phyloP scores from a whole-genome alignment of 2,888 invertebrate genomes.

The Sepiola atlantica region DNA sequence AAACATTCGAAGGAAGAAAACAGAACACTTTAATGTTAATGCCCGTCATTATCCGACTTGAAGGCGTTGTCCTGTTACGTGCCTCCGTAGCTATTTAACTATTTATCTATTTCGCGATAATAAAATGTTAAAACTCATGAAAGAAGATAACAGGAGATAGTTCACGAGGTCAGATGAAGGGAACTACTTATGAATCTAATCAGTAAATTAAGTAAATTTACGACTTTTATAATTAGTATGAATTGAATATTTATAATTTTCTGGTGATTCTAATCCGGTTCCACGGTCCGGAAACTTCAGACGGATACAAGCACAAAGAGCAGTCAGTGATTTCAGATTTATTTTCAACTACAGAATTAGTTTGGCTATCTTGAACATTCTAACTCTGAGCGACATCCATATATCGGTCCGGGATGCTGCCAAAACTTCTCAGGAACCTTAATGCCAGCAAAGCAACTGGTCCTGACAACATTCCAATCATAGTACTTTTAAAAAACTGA shows the following conservation, averaged over 20 bases:
- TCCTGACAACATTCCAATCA: no score
- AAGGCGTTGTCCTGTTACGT: background rate
- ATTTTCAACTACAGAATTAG: background rate
- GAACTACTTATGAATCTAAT: background rate
- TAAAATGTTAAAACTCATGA: background rate
- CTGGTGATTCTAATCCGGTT: background rate
- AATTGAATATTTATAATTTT: background rate
- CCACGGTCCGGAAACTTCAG: background rate
- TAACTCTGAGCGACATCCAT: no score
- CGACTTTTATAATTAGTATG: background rate
- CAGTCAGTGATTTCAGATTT: background rate
- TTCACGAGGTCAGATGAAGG: background rate
- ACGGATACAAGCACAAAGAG: no score
- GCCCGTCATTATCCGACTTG: background rate
- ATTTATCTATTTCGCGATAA: background rate
- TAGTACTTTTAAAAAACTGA: no score
- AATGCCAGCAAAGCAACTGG: no score
- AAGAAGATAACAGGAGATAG: background rate
- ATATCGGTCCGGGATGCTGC: no score
- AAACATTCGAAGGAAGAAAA: slow-evolving; percentile 8
- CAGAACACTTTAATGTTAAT: background rate
- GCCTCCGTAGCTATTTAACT: background rate
- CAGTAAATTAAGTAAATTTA: background rate
- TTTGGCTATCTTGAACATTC: no score
- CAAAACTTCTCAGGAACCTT: no score